Percentiles rank a stretch among this genome's conserved stretches.
phyloP scores from a whole-genome alignment of 1,140 invertebrate species.

The Carposina sasakii region DNA sequence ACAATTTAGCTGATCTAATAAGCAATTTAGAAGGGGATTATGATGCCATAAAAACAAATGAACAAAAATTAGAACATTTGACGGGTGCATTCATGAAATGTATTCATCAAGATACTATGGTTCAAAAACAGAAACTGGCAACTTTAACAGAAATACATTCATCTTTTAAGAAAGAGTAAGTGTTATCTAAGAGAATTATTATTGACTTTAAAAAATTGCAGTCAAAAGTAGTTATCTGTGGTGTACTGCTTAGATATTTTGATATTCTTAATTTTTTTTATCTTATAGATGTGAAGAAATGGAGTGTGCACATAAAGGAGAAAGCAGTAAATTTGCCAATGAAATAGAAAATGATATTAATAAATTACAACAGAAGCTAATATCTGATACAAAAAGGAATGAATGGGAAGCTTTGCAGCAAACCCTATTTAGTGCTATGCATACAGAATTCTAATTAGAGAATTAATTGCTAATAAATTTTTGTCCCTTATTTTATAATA shows the following conservation, averaged over 20 bases:
- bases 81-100: conserved; percentile 48
- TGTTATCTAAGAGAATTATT: conserved; percentile 8
- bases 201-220: not conserved
- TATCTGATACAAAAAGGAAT: conserved; percentile 46
- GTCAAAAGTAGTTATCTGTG: too few species aligned
- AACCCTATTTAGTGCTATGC: conserved; percentile 49
- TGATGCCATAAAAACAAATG: conserved; percentile 47
- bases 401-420: conserved; percentile 42
- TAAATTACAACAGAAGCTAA: conserved; percentile 13
- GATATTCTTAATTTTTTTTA: not conserved
- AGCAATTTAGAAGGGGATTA: conserved; percentile 43
- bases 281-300: not conserved
- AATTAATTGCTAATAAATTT: too few species aligned
- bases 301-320: not conserved
- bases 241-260: not conserved
- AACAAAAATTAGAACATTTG: conserved; percentile 51
- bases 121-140: conserved; percentile 48
- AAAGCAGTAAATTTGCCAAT: not conserved
- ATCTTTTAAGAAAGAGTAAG: conserved; percentile 50
- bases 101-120: conserved; percentile 43
- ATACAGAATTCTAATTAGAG: conserved; percentile 43
- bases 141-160: conserved; percentile 42
- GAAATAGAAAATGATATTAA: not conserved
- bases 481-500: conserved; percentile 15
- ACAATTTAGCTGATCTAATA: conserved; percentile 37